These are phyloP conservation scores for Hypanus sabinus DNA, from an alignment of 2,113 vertebrate genomes.

Conservation along the genomic window DNA sequence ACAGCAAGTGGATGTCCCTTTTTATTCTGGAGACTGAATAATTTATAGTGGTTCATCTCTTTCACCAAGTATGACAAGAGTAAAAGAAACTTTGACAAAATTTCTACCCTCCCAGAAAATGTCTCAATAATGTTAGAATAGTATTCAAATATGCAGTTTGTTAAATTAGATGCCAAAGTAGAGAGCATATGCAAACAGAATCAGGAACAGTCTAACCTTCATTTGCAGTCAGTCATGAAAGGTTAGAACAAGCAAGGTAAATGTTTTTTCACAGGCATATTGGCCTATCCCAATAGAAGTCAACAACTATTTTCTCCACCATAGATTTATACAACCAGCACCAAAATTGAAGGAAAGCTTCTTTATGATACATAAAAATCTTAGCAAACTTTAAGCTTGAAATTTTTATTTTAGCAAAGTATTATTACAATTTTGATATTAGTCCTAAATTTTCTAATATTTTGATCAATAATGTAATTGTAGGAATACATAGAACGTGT, in stretches of 20 bases:
- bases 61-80: neutral
- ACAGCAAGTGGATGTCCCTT: neutral
- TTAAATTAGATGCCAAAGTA: neutral
- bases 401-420: neutral
- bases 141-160: neutral
- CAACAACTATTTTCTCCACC: neutral
- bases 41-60: neutral
- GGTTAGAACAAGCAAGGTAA: neutral
- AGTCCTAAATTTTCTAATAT: neutral
- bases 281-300: neutral
- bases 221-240: neutral
- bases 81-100: neutral
- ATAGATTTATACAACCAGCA: neutral
- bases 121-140: neutral
- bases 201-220: neutral
- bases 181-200: neutral
- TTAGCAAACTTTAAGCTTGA: neutral
- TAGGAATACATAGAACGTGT: conserved; percentile 73
- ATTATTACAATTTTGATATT: neutral
- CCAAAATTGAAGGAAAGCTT: neutral
- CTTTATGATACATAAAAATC: neutral
- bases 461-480: neutral
- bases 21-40: neutral
- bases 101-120: neutral
- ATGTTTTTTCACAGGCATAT: neutral